Base-by-base conservation (phyloP, 2,113 vertebrate genomes). In the Apeltes quadracus region DNA sequence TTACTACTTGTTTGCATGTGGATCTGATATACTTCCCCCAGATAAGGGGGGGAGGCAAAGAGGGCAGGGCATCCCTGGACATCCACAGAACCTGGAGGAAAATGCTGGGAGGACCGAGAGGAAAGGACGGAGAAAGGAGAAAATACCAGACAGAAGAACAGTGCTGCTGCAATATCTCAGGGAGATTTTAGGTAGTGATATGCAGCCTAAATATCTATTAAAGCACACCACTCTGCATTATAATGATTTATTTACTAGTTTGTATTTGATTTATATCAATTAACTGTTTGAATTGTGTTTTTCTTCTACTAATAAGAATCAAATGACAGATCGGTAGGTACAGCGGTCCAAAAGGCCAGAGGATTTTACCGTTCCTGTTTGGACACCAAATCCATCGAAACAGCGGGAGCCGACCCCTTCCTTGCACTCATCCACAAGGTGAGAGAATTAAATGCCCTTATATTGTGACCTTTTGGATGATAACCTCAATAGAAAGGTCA, bases 281-380 rank as follows among this genome's bases (percentile, higher is more conserved):
- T 22, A 16, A 15, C 13, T 29, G 11, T 46, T 5, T 74, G 36
- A 66, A 46, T 6, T 0, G 0, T 44, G 32, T 53, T 23, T 63
- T 22, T 11, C 41, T 22, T 81, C 16, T 62, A 20, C 67, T 18
- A 54, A 10, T 72, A 73, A 97, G 95, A 96, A 75, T 48, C 75
- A 36, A 61, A 65, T 2, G 70, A 67, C 56, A 25, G 1, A n/a
- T 66, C 11, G 0, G 4, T 48, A 64, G 79, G 72, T 22, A 92
- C 93, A 76, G 94, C 93, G 5, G 89, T 92, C 43, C 91, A 94
- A 79, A 97, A 97, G 85, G 94, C 95, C 50, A 90, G 91, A 70
- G 81, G 41, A 7, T 97, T 97, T 90, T 98, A 96, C 83, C 86
- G 1, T 10, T 94, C 95, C 72, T 98, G 97, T 79, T 93, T 97